These are phyloP conservation scores for Sphecodes monilicornis DNA, from an alignment of 2,888 invertebrate species.

Conservation along the genomic window DNA sequence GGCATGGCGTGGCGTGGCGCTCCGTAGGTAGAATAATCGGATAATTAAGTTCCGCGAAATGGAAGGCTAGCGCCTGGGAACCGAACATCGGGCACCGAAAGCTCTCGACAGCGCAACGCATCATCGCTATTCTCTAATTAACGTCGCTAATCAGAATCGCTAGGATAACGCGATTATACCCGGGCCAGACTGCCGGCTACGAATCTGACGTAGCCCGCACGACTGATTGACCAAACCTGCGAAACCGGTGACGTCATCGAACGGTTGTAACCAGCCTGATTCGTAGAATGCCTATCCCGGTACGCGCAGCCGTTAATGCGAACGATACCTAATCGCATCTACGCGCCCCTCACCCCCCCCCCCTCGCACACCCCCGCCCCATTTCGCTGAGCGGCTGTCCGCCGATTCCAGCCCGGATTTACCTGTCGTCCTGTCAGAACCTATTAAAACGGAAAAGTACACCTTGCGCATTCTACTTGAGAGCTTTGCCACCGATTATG, in stretches of 20 bases:
- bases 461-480: constrained; percentile 18
- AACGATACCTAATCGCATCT: constrained; percentile 70
- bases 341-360: constrained; percentile 40
- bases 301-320: constrained; percentile 60
- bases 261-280: constrained; percentile 53
- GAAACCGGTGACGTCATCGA: constrained; percentile 72
- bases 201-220: constrained; percentile 79
- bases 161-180: constrained; percentile 81
- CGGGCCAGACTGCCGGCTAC: constrained; percentile 66
- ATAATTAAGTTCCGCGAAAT: constrained; percentile 78
- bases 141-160: constrained; percentile 82
- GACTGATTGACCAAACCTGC: constrained; percentile 77
- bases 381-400: background rate
- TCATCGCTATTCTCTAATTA: constrained; percentile 82
- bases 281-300: constrained; percentile 69
- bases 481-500: background rate
- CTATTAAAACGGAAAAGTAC: constrained; percentile 30
- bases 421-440: constrained; percentile 1
- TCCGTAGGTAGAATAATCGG: constrained; percentile 74
- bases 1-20: constrained; percentile 45
- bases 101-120: constrained; percentile 76
- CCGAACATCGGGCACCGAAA: constrained; percentile 67
- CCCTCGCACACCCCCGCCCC: background rate
- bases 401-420: background rate
- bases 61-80: constrained; percentile 66